Evolutionary conservation across 2,888 invertebrate species (phyloP).

Genomic region (Eilema griseolum): DNA sequence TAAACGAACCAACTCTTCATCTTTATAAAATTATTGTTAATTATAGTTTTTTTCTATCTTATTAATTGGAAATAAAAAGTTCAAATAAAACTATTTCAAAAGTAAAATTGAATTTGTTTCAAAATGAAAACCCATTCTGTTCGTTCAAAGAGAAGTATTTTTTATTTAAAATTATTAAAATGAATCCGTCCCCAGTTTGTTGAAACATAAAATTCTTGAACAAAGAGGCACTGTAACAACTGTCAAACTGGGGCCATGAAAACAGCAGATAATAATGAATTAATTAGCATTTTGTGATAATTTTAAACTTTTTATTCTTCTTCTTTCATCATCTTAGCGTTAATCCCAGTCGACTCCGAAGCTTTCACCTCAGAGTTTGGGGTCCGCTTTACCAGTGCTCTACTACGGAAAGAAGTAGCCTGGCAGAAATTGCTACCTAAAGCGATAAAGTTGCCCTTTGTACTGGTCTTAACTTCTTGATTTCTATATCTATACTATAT

Average conservation of each 20-base stretch:
- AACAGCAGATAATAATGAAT: constrained; percentile 13
- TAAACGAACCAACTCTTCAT: too few relatives aligned
- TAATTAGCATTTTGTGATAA: background rate
- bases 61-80: background rate
- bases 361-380: too few relatives aligned
- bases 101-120: constrained; percentile 20
- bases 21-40: too few relatives aligned
- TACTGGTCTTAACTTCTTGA: too few relatives aligned
- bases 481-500: too few relatives aligned
- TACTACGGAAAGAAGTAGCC: too few relatives aligned
- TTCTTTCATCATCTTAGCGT: too few relatives aligned
- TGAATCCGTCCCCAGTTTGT: constrained; percentile 53
- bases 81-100: constrained; percentile 12
- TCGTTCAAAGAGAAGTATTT: constrained; percentile 30
- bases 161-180: constrained; percentile 58
- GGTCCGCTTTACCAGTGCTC: too few relatives aligned
- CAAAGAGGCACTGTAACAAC: constrained; percentile 54
- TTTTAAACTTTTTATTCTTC: background rate
- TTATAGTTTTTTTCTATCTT: too few relatives aligned
- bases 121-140: constrained; percentile 33
- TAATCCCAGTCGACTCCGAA: too few relatives aligned
- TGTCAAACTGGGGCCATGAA: constrained; percentile 35
- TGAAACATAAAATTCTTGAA: constrained; percentile 54
- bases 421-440: too few relatives aligned
- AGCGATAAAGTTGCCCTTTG: too few relatives aligned